Percentiles rank a stretch among this genome's conserved stretches.
phyloP scores from a whole-genome alignment of 2,888 invertebrate species.

The Metalampra italica region DNA sequence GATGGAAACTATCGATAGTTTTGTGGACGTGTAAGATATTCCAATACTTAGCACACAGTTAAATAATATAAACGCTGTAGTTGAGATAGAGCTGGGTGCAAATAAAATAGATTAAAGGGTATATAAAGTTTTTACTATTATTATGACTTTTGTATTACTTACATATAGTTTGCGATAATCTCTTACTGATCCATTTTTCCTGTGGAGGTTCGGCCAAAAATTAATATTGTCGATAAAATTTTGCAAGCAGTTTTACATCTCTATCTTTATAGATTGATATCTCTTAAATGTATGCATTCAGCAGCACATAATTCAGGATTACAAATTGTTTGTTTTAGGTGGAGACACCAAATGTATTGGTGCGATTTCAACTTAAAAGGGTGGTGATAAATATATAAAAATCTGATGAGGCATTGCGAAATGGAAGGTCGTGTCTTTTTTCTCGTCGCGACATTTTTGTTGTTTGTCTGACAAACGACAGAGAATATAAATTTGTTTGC shows the following conservation, averaged over 20 bases:
- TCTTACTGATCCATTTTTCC: no score
- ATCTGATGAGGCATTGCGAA: slow-evolving; percentile 60
- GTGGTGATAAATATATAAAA: slow-evolving; percentile 69
- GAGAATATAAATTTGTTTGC: slow-evolving; percentile 53
- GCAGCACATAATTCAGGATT: slow-evolving; percentile 76
- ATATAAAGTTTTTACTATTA: no score
- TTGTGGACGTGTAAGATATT: background rate
- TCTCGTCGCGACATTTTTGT: slow-evolving; percentile 48
- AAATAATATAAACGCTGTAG: no score
- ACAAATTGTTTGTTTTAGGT: slow-evolving; percentile 78
- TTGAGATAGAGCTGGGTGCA: no score
- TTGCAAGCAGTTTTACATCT: slow-evolving; percentile 35
- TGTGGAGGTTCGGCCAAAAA: no score
- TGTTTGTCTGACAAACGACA: slow-evolving; percentile 58
- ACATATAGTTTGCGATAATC: no score
- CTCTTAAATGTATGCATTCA: slow-evolving; percentile 78
- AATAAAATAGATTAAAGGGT: no score
- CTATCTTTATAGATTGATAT: slow-evolving; percentile 72
- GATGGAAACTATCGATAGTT: slow-evolving; percentile 42
- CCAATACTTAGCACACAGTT: no score
- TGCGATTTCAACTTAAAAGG: slow-evolving; percentile 73
- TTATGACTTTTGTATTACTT: no score
- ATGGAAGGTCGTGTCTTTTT: slow-evolving; percentile 45
- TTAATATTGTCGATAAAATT: slow-evolving; percentile 27
- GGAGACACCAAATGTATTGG: slow-evolving; percentile 73